Evolutionary conservation across 1,140 invertebrate genomes (phyloP).

Genomic region (Achatina immaculata): DNA sequence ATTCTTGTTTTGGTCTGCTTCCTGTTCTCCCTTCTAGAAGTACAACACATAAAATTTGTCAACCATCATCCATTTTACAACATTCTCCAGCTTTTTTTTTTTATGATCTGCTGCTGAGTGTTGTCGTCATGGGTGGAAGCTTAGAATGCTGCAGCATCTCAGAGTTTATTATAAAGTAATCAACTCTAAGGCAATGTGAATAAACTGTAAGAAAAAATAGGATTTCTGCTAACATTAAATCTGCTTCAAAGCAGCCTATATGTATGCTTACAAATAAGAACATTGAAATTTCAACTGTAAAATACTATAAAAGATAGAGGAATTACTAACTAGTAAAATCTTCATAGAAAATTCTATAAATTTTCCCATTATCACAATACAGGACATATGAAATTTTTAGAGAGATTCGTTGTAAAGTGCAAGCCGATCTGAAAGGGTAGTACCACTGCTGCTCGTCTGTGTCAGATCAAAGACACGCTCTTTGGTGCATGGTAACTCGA

Average conservation of each 20-base stretch:
- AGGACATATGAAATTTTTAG: neutral
- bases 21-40: no score
- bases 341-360: neutral
- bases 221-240: no score
- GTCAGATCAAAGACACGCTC: slow-evolving; percentile 19
- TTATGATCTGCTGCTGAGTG: no score
- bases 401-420: slow-evolving; percentile 27
- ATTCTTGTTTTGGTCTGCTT: no score
- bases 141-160: no score
- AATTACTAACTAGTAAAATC: neutral
- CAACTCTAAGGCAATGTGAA: no score
- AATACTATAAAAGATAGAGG: neutral
- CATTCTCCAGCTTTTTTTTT: no score
- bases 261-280: neutral
- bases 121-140: no score
- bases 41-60: no score
- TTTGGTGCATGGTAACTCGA: slow-evolving; percentile 20
- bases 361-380: neutral
- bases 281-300: neutral
- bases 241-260: neutral
- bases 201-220: no score
- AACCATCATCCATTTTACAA: no score
- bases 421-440: neutral
- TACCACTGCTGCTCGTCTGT: neutral
- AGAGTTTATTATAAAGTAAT: no score